phyloP scores from a whole-genome alignment of 1,140 invertebrate genomes.

The Dendroctonus ponderosae region DNA sequence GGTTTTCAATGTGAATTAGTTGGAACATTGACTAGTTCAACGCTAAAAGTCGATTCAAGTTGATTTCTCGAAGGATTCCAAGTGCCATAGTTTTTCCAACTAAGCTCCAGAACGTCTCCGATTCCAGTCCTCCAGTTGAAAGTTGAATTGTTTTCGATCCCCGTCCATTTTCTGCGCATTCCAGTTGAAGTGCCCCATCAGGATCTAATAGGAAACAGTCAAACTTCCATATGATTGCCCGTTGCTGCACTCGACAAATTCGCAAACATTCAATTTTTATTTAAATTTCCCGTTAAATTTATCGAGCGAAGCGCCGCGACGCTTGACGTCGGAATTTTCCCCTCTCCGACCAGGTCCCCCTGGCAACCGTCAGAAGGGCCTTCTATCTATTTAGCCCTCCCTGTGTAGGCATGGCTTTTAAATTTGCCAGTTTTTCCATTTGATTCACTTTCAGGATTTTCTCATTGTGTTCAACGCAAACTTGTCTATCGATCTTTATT shows the following conservation, averaged over 20 bases:
- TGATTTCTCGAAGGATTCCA: too few relatives aligned
- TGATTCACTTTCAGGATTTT: conserved; percentile 24
- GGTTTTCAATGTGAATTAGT: too few relatives aligned
- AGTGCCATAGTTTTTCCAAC: too few relatives aligned
- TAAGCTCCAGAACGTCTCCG: too few relatives aligned
- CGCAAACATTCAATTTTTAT: conserved; percentile 9
- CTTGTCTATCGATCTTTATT: not conserved
- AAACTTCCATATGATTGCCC: too few relatives aligned
- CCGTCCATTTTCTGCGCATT: too few relatives aligned
- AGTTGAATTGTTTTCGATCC: too few relatives aligned
- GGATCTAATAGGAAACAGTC: too few relatives aligned
- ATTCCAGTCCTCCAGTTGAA: too few relatives aligned
- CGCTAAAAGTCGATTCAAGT: too few relatives aligned
- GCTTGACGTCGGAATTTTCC: conserved; percentile 21
- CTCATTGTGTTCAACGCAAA: not conserved
- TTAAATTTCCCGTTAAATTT: conserved; percentile 17
- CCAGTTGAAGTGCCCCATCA: too few relatives aligned
- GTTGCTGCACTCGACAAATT: not conserved
- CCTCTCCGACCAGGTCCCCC: conserved; percentile 19
- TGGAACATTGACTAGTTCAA: too few relatives aligned
- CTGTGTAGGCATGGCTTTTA: conserved; percentile 21
- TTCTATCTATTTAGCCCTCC: conserved; percentile 19
- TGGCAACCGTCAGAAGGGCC: conserved; percentile 16
- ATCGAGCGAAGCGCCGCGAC: conserved; percentile 20
- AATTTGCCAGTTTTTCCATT: conserved; percentile 22